Base-by-base conservation (phyloP, 1,140 invertebrate genomes). In the Papilio glaucus region DNA sequence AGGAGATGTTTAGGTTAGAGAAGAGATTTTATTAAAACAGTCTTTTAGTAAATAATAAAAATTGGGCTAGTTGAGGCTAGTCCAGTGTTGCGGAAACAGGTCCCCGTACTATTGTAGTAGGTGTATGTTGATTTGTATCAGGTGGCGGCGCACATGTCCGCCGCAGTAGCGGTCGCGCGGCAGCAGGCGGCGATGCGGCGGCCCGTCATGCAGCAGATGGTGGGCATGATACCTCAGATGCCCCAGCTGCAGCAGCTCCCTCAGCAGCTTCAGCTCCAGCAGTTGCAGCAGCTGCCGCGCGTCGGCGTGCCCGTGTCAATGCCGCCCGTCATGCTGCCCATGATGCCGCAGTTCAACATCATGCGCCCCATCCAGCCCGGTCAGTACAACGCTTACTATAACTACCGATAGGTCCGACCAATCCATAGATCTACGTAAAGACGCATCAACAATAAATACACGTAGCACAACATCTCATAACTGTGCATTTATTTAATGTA, bases 331-430 rank as follows among this genome's bases (percentile, higher is more conserved):
- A 86, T 96, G 94, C 94, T 95, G 61, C 93, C 95, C 42, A 95
- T 95, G 73, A 96, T 96, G 79, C 95, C 96, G 77, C 95, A 95
- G 77, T 94, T 96, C 77, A 95, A 96, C 94, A 96, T 97, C 94
- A 94, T 97, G 94, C 95, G 96, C 86, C 96, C 95, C 81, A 95
- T 91, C 61, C 88, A 90, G 81, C 90, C 90, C 85, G 90, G 90
- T 92, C 88, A 90, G 90, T 92, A 85, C 81, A 38, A 39, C 65
- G 65, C 65, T 42, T 45, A 45, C 39, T 68, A 68, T 68, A 68
- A 42, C 65, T 68, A 68, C 65, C 65, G 41, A n/a, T 68, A 68
- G 65, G 29, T 33, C 29, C 29, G 2, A 6, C 29, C 29, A 33
- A 6, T 33, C n/a, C n/a, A n/a, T n/a, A n/a, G n/a, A n/a, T n/a